Evolutionary conservation across 1,140 invertebrate species (phyloP), one percentile per base, ranked within the genome.

Genomic region (Drosophila mauritiana): DNA sequence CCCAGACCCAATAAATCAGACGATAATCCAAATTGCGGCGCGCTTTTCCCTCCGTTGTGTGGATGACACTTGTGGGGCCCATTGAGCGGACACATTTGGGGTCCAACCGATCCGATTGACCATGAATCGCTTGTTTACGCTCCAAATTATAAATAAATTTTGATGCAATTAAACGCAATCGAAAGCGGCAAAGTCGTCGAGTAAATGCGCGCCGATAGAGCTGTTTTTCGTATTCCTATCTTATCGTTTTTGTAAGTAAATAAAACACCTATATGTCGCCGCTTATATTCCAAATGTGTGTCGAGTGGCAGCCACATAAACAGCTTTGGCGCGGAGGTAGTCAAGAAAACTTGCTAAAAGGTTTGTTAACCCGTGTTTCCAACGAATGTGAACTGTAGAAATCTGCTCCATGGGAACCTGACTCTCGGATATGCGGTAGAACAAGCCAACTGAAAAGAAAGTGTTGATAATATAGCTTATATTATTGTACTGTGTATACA

Each of bases 21-120:
- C 36, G 73, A 80, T 85, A 85, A 85, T 83, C 80, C 80, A 73
- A 67, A 83, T 78, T 67, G 67, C 69, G 39, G 56, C 12, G 17
- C 53, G 40, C 17, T 54, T 55, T 45, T 58, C 61, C 31, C 67
- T 67, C 70, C 42, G 53, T 78, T 85, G 57, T 51, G 73, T 67
- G 64, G 80, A 84, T 84, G 76, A 80, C 80, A 83, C 80, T 83
- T 80, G 76, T 62, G 78, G 58, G 62, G 79, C 48, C 59, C 58
- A 67, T 67, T 67, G 25, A 63, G 48, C 53, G 39, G 67, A 78
- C 40, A 40, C 25, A 55, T 57, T 12, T 48, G 31, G 34, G 51
- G 51, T 11, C 62, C 17, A 57, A 69, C 17, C 52, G 36, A 43
- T 68, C 20, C 27, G n/a, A 17, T 22, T 75, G 76, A 76, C 80